Evolutionary conservation across 1,140 invertebrate species (phyloP).

Genomic region (Macrobrachium rosenbergii): DNA sequence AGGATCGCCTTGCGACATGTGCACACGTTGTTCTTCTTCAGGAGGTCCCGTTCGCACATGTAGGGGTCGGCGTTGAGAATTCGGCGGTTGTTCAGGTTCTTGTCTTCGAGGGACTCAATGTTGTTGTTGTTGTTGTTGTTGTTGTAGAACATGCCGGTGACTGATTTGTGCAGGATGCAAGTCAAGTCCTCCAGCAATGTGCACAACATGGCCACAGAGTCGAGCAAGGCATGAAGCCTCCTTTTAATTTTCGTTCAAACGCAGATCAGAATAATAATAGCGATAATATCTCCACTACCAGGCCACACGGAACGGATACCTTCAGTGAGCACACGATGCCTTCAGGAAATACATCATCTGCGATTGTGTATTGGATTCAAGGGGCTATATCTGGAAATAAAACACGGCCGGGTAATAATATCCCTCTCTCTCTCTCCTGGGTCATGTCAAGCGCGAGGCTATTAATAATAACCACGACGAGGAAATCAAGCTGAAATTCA

Average conservation of each 20-base stretch:
- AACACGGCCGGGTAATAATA: too few relatives aligned
- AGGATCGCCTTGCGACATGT: neutral
- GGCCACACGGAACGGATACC: too few relatives aligned
- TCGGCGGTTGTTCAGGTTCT: neutral
- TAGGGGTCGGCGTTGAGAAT: neutral
- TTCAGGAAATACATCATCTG: too few relatives aligned
- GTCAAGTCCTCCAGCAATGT: conserved; percentile 38
- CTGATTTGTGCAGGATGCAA: conserved; percentile 8
- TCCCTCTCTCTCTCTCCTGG: too few relatives aligned
- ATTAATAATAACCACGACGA: too few relatives aligned
- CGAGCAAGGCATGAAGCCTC: neutral
- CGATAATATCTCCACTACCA: neutral
- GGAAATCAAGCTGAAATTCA: neutral
- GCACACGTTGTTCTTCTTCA: neutral
- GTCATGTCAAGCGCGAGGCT: too few relatives aligned
- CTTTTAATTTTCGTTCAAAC: neutral
- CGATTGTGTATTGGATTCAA: too few relatives aligned
- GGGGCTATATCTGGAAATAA: too few relatives aligned
- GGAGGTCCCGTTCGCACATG: neutral
- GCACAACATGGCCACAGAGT: conserved; percentile 48
- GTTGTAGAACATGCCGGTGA: conserved; percentile 56
- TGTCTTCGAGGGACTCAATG: conserved; percentile 37
- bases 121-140: conserved; percentile 51
- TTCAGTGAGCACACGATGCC: too few relatives aligned
- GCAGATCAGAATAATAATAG: neutral